Evolutionary conservation across 2,113 vertebrate species (phyloP).

Genomic region (Phalacrocorax carbo): DNA sequence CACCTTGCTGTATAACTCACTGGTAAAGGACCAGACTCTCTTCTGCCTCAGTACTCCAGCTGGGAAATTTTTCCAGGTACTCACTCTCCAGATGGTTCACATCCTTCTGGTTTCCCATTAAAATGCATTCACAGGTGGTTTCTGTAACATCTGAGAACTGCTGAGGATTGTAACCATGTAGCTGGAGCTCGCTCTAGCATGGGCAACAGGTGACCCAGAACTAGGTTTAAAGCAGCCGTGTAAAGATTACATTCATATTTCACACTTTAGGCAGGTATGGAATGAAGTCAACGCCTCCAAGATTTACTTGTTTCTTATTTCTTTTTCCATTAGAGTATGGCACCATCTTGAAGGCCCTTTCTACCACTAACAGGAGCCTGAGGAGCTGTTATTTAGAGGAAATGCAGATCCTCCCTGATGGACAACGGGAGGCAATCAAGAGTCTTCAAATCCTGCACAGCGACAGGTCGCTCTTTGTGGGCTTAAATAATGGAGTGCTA

Average conservation of each 20-base stretch:
- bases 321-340: slow-evolving; percentile 83
- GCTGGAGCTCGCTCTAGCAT: not conserved
- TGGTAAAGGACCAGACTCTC: not conserved
- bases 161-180: not conserved
- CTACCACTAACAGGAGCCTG: slow-evolving; percentile 88
- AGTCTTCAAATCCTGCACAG: slow-evolving; percentile 95
- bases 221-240: not conserved
- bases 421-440: slow-evolving; percentile 85
- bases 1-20: slow-evolving; percentile 18
- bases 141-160: not conserved
- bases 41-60: not conserved
- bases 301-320: slow-evolving; percentile 46
- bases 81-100: not conserved
- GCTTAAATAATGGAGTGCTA: slow-evolving; percentile 86
- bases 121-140: not conserved
- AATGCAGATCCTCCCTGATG: slow-evolving; percentile 88
- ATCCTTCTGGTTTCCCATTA: not conserved
- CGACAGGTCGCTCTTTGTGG: slow-evolving; percentile 91
- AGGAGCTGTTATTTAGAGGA: slow-evolving; percentile 96
- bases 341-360: slow-evolving; percentile 94
- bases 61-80: not conserved
- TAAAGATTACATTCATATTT: not conserved
- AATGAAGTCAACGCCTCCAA: not conserved
- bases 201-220: not conserved
- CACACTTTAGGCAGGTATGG: not conserved